phyloP scores from a whole-genome alignment of 2,797 vertebrate genomes.

The Micromesistius poutassou region DNA sequence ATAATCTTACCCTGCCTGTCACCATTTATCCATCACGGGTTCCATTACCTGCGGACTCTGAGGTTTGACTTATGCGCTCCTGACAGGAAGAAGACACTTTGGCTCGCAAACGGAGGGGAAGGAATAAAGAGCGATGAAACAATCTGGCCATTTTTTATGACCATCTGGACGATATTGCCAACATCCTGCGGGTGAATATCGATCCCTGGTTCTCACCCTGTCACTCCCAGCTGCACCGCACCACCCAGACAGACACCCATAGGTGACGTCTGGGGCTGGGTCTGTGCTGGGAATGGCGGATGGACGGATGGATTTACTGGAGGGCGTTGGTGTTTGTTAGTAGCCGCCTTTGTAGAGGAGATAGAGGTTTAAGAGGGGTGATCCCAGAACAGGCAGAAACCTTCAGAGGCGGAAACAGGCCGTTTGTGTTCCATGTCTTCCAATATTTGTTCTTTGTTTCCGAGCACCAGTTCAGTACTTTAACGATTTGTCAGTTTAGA shows the following conservation, averaged over 20 bases:
- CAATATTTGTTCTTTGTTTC: too few species aligned
- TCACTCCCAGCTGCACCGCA: conserved; percentile 29
- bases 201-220: conserved; percentile 35
- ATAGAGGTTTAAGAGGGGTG: not conserved
- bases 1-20: not conserved
- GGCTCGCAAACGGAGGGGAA: conserved; percentile 39
- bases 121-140: conserved; percentile 49
- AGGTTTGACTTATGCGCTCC: conserved; percentile 31
- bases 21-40: not conserved
- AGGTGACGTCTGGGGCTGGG: conserved; percentile 15
- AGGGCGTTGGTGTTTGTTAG: not conserved
- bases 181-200: conserved; percentile 24
- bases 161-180: conserved; percentile 35
- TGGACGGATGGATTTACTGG: not conserved
- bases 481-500: not conserved
- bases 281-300: not conserved
- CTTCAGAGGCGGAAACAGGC: too few species aligned
- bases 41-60: conserved; percentile 17
- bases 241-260: conserved; percentile 26
- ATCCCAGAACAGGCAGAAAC: not conserved
- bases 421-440: too few species aligned
- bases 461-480: not conserved
- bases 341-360: not conserved
- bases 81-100: conserved; percentile 41
- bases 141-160: conserved; percentile 13